A percentile compares a stretch with the other conserved stretches of the same genome.
Conservation (phyloP, 2,113 vertebrate genomes). For the Turnix velox region DNA sequence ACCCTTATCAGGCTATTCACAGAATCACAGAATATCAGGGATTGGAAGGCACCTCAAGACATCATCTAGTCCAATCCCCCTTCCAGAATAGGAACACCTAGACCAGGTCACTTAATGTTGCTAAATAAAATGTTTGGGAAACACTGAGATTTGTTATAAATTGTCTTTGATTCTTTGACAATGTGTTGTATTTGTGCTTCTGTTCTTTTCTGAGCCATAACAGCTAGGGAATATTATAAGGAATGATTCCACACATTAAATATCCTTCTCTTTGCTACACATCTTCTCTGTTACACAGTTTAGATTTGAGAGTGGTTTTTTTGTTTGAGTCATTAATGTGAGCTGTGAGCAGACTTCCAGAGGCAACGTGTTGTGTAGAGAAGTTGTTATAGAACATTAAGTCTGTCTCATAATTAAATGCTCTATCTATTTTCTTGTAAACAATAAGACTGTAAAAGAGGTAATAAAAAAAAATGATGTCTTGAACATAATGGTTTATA, state of each 20-base stretch:
- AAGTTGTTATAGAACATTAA: slow-evolving; percentile 63
- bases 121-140: not conserved
- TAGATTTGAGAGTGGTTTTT: not conserved
- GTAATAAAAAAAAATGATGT: slow-evolving; percentile 59
- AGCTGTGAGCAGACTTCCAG: slow-evolving; percentile 49
- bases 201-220: not conserved
- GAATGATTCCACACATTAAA: not conserved
- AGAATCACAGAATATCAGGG: too few species aligned
- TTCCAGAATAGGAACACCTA: too few species aligned
- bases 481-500: slow-evolving; percentile 12
- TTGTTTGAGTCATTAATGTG: slow-evolving; percentile 27
- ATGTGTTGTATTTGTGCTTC: not conserved
- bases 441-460: slow-evolving; percentile 61
- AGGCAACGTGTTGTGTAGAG: slow-evolving; percentile 29
- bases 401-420: slow-evolving; percentile 61
- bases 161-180: not conserved
- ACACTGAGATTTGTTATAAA: not conserved
- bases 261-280: not conserved
- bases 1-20: not conserved
- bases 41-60: too few species aligned
- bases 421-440: slow-evolving; percentile 66
- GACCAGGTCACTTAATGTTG: not conserved
- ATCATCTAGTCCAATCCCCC: too few species aligned
- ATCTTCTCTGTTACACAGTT: not conserved
- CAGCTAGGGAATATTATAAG: not conserved